Evolutionary conservation across 1,140 invertebrate genomes (phyloP).

Genomic region (Brachionus asplanchnoidis): DNA sequence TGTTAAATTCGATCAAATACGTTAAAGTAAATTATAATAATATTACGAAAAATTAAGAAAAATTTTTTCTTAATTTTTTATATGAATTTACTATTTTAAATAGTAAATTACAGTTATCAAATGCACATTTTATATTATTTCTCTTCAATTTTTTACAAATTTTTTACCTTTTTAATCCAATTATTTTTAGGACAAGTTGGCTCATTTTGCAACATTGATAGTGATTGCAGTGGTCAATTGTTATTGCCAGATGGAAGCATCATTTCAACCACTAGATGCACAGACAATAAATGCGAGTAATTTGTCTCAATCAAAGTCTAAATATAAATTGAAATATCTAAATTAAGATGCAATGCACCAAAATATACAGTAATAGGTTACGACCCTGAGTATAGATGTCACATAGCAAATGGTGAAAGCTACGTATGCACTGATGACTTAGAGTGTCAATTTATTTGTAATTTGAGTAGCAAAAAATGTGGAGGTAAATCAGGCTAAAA

Average conservation of each 20-base stretch:
- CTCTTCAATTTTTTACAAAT: too few species aligned
- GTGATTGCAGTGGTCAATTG: neutral
- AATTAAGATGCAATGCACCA: neutral
- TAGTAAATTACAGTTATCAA: too few species aligned
- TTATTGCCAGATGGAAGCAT: neutral
- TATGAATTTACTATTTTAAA: too few species aligned
- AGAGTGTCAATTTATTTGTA: neutral
- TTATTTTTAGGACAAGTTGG: neutral
- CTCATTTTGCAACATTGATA: neutral
- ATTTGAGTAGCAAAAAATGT: neutral
- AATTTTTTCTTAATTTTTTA: too few species aligned
- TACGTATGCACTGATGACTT: neutral
- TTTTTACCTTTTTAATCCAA: too few species aligned
- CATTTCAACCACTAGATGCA: neutral
- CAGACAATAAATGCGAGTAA: neutral
- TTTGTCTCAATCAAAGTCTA: neutral
- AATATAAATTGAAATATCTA: neutral
- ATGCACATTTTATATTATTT: too few species aligned
- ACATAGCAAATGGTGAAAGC: neutral
- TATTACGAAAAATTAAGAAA: too few species aligned
- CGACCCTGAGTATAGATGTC: neutral
- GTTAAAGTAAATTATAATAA: too few species aligned
- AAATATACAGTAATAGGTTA: neutral
- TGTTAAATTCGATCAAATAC: too few species aligned
- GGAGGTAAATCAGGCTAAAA: too few species aligned